phyloP scores from a whole-genome alignment of 2,797 vertebrate genomes.

The Anas flavirostris region DNA sequence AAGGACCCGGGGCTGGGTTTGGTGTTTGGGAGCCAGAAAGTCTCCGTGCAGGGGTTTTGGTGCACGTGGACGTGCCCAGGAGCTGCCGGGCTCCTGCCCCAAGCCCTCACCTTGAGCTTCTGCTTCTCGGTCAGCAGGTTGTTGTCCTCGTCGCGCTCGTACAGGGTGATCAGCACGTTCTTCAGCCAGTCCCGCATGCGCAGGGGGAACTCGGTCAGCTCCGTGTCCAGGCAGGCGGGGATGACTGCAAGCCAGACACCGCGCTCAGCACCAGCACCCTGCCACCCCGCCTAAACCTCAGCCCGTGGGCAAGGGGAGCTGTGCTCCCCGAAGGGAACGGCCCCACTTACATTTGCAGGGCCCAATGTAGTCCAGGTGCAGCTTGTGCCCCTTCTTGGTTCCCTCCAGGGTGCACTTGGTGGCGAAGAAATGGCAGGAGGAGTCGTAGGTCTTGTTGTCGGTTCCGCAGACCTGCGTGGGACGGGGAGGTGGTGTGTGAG shows the following conservation, averaged over 20 bases:
- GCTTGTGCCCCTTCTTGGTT: slow-evolving; percentile 99
- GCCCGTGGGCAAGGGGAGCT: fast-evolving
- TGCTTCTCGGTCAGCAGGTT: slow-evolving; percentile 98
- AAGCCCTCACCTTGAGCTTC: slow-evolving; percentile 89
- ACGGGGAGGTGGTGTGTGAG: background rate
- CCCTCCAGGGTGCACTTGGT: slow-evolving; percentile 97
- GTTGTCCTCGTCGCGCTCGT: slow-evolving; percentile 92
- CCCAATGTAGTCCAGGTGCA: slow-evolving; percentile 98
- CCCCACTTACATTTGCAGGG: slow-evolving; percentile 93
- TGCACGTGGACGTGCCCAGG: too few relatives aligned
- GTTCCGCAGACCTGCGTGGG: slow-evolving; percentile 91
- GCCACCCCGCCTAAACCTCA: background rate
- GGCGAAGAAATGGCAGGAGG: slow-evolving; percentile 97
- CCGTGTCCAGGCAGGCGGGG: slow-evolving; percentile 88
- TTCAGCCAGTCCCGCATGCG: slow-evolving; percentile 99
- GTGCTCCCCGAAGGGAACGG: background rate
- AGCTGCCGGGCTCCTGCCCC: background rate
- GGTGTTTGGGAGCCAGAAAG: too few relatives aligned
- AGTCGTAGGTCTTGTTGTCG: slow-evolving; percentile 97
- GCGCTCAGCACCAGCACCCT: background rate
- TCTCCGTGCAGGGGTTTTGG: background rate
- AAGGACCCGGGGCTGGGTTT: background rate
- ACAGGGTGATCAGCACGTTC: slow-evolving; percentile 97
- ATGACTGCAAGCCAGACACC: slow-evolving; percentile 80
- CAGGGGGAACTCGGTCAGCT: slow-evolving; percentile 95